These are phyloP conservation scores for Urocyon cinereoargenteus DNA, from an alignment of 2,797 vertebrate genomes.

Conservation along the genomic window DNA sequence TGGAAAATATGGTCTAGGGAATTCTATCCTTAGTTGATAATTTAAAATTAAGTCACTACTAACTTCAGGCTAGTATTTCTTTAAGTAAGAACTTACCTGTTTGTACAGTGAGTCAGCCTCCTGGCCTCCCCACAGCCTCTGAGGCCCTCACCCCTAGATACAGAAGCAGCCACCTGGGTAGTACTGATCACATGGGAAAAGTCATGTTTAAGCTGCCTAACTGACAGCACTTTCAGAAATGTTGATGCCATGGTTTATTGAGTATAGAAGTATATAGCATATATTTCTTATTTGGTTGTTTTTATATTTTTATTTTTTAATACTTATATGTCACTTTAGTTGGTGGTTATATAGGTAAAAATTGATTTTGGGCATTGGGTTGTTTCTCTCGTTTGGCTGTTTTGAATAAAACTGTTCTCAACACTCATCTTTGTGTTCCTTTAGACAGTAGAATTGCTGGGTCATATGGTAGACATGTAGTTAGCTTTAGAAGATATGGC, in stretches of 20 bases:
- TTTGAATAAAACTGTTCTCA: neutral
- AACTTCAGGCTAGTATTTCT: neutral
- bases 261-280: neutral
- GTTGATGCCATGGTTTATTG: neutral
- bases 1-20: neutral
- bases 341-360: neutral
- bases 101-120: neutral
- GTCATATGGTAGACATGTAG: accelerated
- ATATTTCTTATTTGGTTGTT: neutral
- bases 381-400: neutral
- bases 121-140: neutral
- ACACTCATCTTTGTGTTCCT: neutral
- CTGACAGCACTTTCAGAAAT: neutral
- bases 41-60: neutral
- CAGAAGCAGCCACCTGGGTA: neutral
- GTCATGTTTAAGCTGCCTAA: neutral
- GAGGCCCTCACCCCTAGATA: neutral
- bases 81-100: neutral
- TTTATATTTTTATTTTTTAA: neutral
- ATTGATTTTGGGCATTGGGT: too few species aligned
- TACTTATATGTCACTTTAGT: neutral
- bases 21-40: neutral
- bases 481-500: neutral
- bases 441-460: neutral
- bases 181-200: neutral